These are phyloP conservation scores for Micropterix aruncella DNA, from an alignment of 2,888 invertebrate species.

Conservation along the genomic window DNA sequence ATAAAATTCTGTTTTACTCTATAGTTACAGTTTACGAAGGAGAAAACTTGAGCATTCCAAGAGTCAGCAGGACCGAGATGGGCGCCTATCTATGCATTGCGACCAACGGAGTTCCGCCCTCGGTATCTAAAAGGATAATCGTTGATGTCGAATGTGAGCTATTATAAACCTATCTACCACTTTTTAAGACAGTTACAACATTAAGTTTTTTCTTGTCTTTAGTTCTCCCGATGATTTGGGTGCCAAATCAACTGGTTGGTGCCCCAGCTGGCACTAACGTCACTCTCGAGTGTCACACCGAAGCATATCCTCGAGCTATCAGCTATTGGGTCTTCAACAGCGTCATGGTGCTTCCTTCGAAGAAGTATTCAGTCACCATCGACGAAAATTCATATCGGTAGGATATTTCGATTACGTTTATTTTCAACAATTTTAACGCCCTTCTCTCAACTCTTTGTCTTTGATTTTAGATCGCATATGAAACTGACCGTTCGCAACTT, in stretches of 20 bases:
- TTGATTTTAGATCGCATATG: constrained; percentile 59
- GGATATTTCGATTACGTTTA: constrained; percentile 1
- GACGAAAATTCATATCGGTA: constrained; percentile 74
- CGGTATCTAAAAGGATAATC: constrained; percentile 83
- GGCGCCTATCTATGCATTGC: constrained; percentile 73
- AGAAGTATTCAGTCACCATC: constrained; percentile 73
- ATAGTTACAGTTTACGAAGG: constrained; percentile 74
- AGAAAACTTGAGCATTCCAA: constrained; percentile 70
- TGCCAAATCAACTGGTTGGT: constrained; percentile 85
- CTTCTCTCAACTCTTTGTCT: neutral
- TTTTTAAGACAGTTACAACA: constrained; percentile 1
- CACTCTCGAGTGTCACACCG: constrained; percentile 85
- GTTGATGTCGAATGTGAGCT: constrained; percentile 81
- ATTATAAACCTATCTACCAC: neutral
- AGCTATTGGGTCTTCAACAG: constrained; percentile 88
- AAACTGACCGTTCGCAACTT: constrained; percentile 75
- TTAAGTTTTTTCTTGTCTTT: constrained; percentile 17
- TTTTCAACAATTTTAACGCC: neutral
- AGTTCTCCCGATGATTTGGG: constrained; percentile 93
- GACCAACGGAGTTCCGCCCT: constrained; percentile 79
- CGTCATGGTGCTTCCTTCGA: constrained; percentile 78
- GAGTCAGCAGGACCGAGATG: constrained; percentile 81
- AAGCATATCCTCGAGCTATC: constrained; percentile 83
- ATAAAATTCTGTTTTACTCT: too few species aligned
- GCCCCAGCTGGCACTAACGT: constrained; percentile 85